phyloP scores from a whole-genome alignment of 2,888 invertebrate species.

The Chorisops tibialis region DNA sequence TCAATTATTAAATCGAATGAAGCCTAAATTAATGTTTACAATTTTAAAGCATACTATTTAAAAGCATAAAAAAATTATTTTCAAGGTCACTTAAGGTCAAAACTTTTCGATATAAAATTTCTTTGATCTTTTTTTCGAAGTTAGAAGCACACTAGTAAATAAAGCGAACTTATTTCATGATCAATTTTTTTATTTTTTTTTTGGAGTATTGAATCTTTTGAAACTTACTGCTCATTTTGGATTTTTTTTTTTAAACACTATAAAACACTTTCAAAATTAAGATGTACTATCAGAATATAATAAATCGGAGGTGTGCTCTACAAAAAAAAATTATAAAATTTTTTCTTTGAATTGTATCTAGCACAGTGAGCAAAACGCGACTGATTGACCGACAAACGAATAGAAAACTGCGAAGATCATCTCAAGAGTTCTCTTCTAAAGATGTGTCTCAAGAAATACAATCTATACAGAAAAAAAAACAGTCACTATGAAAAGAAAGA shows the following conservation, averaged over 20 bases:
- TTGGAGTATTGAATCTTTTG: conserved; percentile 27
- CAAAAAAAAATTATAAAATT: background rate
- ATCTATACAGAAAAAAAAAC: too few relatives aligned
- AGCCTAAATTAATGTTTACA: too few relatives aligned
- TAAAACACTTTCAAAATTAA: conserved; percentile 1
- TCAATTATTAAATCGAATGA: too few relatives aligned
- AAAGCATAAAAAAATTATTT: background rate
- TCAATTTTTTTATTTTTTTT: conserved; percentile 4
- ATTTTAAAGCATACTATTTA: too few relatives aligned
- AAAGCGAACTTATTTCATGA: background rate
- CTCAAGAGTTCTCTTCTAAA: too few relatives aligned
- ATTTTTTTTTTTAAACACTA: conserved; percentile 30
- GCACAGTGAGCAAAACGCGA: conserved; percentile 20
- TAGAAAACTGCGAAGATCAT: too few relatives aligned
- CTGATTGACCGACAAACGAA: background rate
- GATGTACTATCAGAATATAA: background rate
- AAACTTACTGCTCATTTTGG: conserved; percentile 45
- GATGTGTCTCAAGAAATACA: too few relatives aligned
- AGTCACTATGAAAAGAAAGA: too few relatives aligned
- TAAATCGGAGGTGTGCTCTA: background rate
- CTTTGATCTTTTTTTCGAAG: background rate
- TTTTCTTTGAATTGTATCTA: background rate
- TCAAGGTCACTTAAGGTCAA: conserved; percentile 23
- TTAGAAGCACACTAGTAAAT: conserved; percentile 15
- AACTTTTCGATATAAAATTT: background rate